Conservation (phyloP, 2,888 invertebrate genomes). For the Thera obeliscata region DNA sequence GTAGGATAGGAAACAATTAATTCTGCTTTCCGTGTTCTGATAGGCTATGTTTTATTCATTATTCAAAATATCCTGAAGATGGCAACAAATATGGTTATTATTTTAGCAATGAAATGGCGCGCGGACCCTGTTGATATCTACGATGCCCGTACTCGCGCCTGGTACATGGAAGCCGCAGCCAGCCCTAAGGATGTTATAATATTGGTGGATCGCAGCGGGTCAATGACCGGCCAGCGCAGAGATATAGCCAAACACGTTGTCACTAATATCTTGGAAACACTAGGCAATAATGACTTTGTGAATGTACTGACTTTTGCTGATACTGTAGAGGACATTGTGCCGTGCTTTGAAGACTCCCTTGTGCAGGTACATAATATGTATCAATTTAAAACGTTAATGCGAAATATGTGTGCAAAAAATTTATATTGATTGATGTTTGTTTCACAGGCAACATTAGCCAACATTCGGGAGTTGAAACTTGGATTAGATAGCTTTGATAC, state of each 20-base stretch:
- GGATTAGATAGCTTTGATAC: constrained; percentile 91
- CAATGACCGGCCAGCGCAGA: constrained; percentile 94
- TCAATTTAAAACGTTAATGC: no score
- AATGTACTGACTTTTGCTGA: constrained; percentile 97
- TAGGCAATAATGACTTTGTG: constrained; percentile 99
- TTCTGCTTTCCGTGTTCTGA: neutral
- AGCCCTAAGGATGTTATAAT: constrained; percentile 97
- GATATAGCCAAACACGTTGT: constrained; percentile 96
- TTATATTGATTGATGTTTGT: constrained; percentile 20
- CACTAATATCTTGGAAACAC: constrained; percentile 95
- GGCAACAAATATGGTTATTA: constrained; percentile 11
- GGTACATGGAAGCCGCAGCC: constrained; percentile 99
- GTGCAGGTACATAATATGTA: constrained; percentile 88
- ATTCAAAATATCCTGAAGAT: neutral
- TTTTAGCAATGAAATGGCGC: constrained; percentile 90
- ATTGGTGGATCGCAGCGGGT: constrained; percentile 94
- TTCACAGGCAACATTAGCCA: constrained; percentile 92
- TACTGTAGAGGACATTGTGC: constrained; percentile 91
- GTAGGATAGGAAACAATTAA: neutral
- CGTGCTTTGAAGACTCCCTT: constrained; percentile 94
- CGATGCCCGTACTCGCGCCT: constrained; percentile 96
- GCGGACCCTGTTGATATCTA: constrained; percentile 95
- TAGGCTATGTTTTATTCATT: no score
- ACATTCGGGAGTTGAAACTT: constrained; percentile 92
- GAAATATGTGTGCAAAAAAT: no score